Conservation (phyloP, 2,113 vertebrate genomes). For the Malurus melanocephalus region DNA sequence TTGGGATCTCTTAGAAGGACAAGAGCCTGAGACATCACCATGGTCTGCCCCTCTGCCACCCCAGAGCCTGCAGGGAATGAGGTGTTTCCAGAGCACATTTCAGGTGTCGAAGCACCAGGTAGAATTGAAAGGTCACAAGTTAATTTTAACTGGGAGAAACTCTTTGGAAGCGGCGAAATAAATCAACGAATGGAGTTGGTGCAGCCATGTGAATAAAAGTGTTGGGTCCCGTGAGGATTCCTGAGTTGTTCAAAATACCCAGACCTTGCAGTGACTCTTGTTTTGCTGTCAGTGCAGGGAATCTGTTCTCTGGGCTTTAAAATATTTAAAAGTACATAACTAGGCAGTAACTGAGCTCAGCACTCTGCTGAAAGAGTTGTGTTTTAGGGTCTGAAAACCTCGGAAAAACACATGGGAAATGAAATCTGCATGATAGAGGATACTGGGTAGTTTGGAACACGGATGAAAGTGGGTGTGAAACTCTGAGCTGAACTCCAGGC, state of each 20-base stretch:
- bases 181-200: neutral
- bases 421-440: neutral
- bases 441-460: neutral
- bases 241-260: neutral
- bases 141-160: neutral
- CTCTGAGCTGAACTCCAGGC: neutral
- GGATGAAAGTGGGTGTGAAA: neutral
- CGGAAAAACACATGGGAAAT: neutral
- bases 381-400: neutral
- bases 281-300: neutral
- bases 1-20: neutral
- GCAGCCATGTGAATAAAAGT: neutral
- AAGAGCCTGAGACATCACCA: accelerated
- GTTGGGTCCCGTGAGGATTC: neutral
- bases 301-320: neutral
- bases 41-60: neutral
- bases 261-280: neutral
- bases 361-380: neutral
- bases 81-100: neutral
- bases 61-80: neutral
- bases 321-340: neutral
- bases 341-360: neutral
- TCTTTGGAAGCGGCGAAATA: neutral
- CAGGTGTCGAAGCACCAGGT: accelerated
- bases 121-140: neutral